Conservation (phyloP, 2,113 vertebrate species). For the Egretta garzetta region DNA sequence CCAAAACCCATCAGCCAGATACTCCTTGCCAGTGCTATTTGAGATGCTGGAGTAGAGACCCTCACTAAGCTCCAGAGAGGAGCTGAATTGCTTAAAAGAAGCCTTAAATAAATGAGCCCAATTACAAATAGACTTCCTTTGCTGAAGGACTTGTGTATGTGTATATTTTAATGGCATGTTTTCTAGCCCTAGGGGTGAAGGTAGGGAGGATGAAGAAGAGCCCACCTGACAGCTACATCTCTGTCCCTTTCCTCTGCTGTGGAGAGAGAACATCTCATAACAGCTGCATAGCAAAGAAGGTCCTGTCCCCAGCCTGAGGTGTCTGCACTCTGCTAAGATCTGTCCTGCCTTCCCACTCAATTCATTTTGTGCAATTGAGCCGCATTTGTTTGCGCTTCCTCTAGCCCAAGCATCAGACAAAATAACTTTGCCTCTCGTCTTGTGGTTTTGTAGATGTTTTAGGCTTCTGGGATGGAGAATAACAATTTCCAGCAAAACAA, state of each 20-base stretch:
- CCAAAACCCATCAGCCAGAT: not conserved
- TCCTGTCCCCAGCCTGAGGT: not conserved
- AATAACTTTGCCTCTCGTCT: not conserved
- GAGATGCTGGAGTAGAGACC: not conserved
- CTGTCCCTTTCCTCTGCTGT: not conserved
- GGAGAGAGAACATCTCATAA: not conserved
- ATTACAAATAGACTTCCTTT: not conserved
- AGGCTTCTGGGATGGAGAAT: not conserved
- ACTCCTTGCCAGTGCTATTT: not conserved
- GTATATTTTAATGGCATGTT: not conserved
- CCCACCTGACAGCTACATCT: not conserved
- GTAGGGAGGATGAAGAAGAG: not conserved
- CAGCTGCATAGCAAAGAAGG: not conserved
- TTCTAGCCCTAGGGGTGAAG: not conserved
- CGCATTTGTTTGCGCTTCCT: not conserved
- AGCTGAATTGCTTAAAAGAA: not conserved
- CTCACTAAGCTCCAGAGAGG: not conserved
- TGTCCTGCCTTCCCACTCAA: not conserved
- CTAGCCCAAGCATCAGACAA: not conserved
- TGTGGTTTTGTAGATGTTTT: not conserved
- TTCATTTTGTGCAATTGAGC: not conserved
- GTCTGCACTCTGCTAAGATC: not conserved
- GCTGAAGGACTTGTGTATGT: not conserved
- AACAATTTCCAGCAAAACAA: not conserved
- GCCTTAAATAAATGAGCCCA: not conserved